These are phyloP conservation scores for Sphaeramia orbicularis DNA, from an alignment of 2,797 vertebrate genomes.

Conservation along the genomic window DNA sequence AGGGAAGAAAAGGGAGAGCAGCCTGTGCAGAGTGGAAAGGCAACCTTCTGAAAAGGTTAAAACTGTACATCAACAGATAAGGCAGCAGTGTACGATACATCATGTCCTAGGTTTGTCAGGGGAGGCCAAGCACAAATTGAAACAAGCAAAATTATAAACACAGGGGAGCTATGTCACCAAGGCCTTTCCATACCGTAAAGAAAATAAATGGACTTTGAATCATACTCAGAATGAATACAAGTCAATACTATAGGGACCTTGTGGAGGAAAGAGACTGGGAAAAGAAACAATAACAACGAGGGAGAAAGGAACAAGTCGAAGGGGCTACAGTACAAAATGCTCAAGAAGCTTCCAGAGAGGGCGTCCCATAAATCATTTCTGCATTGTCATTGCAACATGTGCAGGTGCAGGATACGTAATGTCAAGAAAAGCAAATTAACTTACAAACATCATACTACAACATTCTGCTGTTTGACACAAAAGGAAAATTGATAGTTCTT, in stretches of 20 bases:
- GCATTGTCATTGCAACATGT: too few relatives aligned
- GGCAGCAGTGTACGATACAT: conserved; percentile 77
- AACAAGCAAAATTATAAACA: conserved; percentile 86
- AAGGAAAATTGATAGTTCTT: too few relatives aligned
- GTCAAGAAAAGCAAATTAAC: too few relatives aligned
- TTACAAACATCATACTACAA: too few relatives aligned
- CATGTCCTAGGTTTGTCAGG: conserved; percentile 78
- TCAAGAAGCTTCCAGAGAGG: conserved; percentile 3
- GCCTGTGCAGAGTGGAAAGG: conserved; percentile 53
- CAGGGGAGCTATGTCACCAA: conserved; percentile 80
- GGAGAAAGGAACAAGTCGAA: conserved; percentile 43
- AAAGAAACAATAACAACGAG: conserved; percentile 65
- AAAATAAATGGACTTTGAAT: conserved; percentile 82
- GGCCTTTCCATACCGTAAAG: conserved; percentile 75
- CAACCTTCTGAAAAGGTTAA: conserved; percentile 86
- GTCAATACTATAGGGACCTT: conserved; percentile 66
- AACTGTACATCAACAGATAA: conserved; percentile 87
- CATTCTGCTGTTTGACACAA: too few relatives aligned
- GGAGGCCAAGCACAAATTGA: conserved; percentile 83
- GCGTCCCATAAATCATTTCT: neutral
- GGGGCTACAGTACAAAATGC: conserved; percentile 36
- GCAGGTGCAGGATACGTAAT: too few relatives aligned
- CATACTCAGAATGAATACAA: conserved; percentile 78
- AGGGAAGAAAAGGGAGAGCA: conserved; percentile 21
- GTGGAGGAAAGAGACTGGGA: conserved; percentile 66